Evolutionary conservation across 2,113 vertebrate species (phyloP).

Genomic region (Sphyrna mokarran): DNA sequence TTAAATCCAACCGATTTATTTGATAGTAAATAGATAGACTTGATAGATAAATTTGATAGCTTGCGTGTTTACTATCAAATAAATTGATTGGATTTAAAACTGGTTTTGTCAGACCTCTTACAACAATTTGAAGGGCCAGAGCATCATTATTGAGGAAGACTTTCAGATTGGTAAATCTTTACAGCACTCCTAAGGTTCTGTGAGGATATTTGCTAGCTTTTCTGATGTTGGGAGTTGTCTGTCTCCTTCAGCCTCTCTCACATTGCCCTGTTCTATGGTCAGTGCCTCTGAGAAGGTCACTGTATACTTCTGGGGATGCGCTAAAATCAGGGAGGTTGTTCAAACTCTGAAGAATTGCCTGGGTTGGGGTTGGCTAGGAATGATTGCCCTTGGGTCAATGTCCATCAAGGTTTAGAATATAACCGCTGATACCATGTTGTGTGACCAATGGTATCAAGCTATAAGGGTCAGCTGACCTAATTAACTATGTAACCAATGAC

Average conservation of each 20-base stretch:
- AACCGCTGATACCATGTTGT: too few species aligned
- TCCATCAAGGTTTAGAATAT: too few species aligned
- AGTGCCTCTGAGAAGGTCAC: neutral
- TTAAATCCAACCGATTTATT: too few species aligned
- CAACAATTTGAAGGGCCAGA: neutral
- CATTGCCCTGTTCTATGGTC: neutral
- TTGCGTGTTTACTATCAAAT: too few species aligned
- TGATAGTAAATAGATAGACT: too few species aligned
- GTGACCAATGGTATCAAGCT: too few species aligned
- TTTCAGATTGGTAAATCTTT: neutral
- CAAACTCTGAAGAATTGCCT: neutral
- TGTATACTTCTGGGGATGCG: neutral
- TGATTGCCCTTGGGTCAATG: neutral
- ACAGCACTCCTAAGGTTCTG: neutral
- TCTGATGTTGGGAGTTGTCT: neutral
- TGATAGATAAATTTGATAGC: too few species aligned
- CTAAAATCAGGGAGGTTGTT: neutral
- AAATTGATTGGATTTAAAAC: too few species aligned
- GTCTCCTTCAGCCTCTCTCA: neutral
- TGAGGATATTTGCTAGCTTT: neutral
- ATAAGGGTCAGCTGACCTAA: too few species aligned
- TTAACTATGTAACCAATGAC: too few species aligned
- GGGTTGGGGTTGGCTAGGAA: too few species aligned
- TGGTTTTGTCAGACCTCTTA: too few species aligned
- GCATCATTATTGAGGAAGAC: neutral